These are phyloP conservation scores for Nylanderia fulva DNA, from an alignment of 1,140 invertebrate species.

Conservation along the genomic window DNA sequence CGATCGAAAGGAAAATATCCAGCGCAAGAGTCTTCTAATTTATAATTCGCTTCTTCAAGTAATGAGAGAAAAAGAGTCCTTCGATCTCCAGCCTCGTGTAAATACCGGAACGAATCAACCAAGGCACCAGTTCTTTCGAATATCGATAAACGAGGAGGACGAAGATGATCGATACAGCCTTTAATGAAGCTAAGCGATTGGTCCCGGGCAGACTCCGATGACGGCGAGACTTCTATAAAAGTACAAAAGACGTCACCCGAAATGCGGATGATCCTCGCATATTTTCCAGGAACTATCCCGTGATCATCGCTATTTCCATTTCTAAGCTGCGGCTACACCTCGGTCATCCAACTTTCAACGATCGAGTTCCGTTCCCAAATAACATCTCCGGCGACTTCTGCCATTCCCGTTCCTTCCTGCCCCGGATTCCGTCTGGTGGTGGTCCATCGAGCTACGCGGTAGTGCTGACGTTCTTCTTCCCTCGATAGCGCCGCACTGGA, in stretches of 20 bases:
- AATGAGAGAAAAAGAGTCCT: neutral
- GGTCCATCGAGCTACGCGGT: constrained; percentile 60
- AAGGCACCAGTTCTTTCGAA: constrained; percentile 58
- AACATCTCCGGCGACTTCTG: constrained; percentile 19
- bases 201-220: constrained; percentile 37
- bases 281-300: constrained; percentile 41
- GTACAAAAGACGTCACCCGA: constrained; percentile 65
- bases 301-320: constrained; percentile 1
- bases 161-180: constrained; percentile 49
- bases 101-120: constrained; percentile 17
- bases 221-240: constrained; percentile 63
- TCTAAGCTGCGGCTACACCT: constrained; percentile 10
- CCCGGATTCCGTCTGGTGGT: constrained; percentile 20
- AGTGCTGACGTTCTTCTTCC: constrained; percentile 29
- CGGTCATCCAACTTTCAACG: constrained; percentile 23
- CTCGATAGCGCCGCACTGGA: constrained; percentile 2
- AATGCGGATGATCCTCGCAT: constrained; percentile 17
- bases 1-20: constrained; percentile 4
- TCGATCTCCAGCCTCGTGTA: neutral
- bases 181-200: constrained; percentile 44
- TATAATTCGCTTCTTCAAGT: neutral
- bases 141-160: constrained; percentile 2
- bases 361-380: constrained; percentile 19
- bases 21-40: neutral
- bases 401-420: constrained; percentile 34